Evolutionary conservation across 2,113 vertebrate species (phyloP), one percentile per base, ranked within the genome.

Genomic region (Apistogramma diplotaenia): DNA sequence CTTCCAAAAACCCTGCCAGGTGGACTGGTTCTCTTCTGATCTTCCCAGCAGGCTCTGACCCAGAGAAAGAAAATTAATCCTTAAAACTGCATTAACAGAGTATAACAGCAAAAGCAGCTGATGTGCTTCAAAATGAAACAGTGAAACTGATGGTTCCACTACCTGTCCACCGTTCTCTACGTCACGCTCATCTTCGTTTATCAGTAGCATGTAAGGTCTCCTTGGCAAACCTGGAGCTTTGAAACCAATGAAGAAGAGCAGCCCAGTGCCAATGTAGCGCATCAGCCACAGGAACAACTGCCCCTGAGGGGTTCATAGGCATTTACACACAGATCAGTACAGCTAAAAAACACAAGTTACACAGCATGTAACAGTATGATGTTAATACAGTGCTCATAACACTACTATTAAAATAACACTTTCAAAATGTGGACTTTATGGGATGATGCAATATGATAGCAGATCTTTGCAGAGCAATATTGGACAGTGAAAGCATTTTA

Each of bases 121-220:
- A 0, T 37, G 33, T 21, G 33, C 35, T 61, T 61, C 0, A 61
- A 43, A 43, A 37, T 37, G 35, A 15, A 15, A 21, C 33, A 37
- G 59, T 61, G 11, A 1, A 37, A 61, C 19, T 1, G 59, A 37
- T 19, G 11, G 11, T 15, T 0, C 15, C 25, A 21, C 72, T 85
- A 96, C 97, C 96, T 96, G 96, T 31, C 73, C 89, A 19, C 83
- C 93, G 55, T 95, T 91, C 86, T 98, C 97, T 31, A 97, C 92
- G 0, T 99, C 97, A 2, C 96, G 94, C 76, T 99, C 97, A 1
- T 98, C 97, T 76, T 97, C 97, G 0, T 97, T 97, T 74, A 99
- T 91, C 19, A 96, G 94, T 2, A 99, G 88, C 90, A 96, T 95
- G 83, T 99, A 98, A 4, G 97, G 97, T 82, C 92, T 96, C 58